phyloP scores from a whole-genome alignment of 2,888 invertebrate genomes.

The Eledona agricola region DNA sequence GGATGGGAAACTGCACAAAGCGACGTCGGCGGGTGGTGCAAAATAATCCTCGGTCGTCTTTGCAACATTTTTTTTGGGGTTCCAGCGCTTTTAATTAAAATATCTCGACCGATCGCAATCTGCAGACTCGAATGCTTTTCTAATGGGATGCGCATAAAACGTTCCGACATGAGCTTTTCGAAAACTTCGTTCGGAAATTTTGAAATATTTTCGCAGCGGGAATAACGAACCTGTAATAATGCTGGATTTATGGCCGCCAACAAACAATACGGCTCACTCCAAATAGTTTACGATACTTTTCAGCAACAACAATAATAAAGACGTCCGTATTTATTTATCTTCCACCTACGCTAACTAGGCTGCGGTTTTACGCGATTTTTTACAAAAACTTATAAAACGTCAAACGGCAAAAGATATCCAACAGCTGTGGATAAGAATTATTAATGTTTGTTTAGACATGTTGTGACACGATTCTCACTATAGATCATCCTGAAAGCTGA shows the following conservation, averaged over 20 bases:
- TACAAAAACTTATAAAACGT: too few species aligned
- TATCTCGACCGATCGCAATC: constrained; percentile 59
- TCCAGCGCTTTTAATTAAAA: constrained; percentile 60
- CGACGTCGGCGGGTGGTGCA: constrained; percentile 60
- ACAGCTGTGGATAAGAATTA: too few species aligned
- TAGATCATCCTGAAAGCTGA: too few species aligned
- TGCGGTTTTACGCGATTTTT: constrained; percentile 1
- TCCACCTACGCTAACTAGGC: constrained; percentile 8
- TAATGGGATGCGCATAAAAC: constrained; percentile 46
- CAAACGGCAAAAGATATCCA: too few species aligned
- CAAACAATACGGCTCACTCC: constrained; percentile 8
- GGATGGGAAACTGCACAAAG: constrained; percentile 57
- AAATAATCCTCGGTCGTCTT: constrained; percentile 51
- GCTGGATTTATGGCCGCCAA: too few species aligned
- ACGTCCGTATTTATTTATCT: constrained; percentile 12
- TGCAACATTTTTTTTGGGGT: constrained; percentile 38
- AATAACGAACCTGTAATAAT: too few species aligned
- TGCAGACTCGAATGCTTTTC: constrained; percentile 51
- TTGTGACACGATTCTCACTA: too few species aligned
- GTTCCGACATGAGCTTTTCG: neutral
- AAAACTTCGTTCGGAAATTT: too few species aligned
- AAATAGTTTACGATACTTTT: constrained; percentile 16
- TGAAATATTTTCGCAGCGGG: too few species aligned
- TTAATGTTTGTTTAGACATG: too few species aligned
- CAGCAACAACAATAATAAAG: constrained; percentile 14